Percentiles rank a stretch among this genome's conserved stretches.
These are phyloP conservation scores for Agraylea sexmaculata DNA, from an alignment of 1,140 invertebrate species.

Conservation along the genomic window DNA sequence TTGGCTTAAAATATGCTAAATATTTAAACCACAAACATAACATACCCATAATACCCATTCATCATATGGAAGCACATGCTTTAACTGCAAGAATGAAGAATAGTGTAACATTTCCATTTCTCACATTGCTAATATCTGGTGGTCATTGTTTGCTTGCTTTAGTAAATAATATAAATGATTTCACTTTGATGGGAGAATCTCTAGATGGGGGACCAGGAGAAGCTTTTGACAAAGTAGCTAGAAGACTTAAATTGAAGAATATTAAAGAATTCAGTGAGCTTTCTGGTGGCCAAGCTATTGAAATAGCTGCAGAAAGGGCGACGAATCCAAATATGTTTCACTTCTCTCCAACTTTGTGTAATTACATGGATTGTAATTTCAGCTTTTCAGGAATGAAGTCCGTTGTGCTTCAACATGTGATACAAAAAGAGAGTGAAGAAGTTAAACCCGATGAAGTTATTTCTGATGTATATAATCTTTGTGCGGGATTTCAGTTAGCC, in stretches of 20 bases:
- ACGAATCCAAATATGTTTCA: conserved; percentile 51
- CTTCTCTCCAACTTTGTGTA: conserved; percentile 49
- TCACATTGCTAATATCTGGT: conserved; percentile 82
- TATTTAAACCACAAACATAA: conserved; percentile 52
- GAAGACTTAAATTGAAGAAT: conserved; percentile 74
- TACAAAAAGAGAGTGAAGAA: conserved; percentile 46
- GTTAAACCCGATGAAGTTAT: conserved; percentile 54
- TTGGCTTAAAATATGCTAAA: conserved; percentile 78
- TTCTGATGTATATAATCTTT: conserved; percentile 70
- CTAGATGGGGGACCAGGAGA: conserved; percentile 86
- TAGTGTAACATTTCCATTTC: conserved; percentile 73
- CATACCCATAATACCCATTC: conserved; percentile 86
- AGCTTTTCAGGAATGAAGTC: conserved; percentile 70
- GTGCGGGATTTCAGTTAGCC: conserved; percentile 69
- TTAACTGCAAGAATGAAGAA: conserved; percentile 64
- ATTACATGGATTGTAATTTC: conserved; percentile 63
- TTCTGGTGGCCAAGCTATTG: conserved; percentile 77
- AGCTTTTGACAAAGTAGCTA: conserved; percentile 82
- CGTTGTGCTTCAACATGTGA: conserved; percentile 39
- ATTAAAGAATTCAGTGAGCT: conserved; percentile 58
- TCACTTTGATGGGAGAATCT: conserved; percentile 65
- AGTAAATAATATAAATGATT: conserved; percentile 62
- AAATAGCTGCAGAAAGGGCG: conserved; percentile 62
- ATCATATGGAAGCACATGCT: conserved; percentile 98
- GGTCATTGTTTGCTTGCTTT: conserved; percentile 81